Percentiles rank a stretch among this genome's conserved stretches.
Conservation (phyloP, 2,797 vertebrate species). For the Enteromius anoplus region DNA sequence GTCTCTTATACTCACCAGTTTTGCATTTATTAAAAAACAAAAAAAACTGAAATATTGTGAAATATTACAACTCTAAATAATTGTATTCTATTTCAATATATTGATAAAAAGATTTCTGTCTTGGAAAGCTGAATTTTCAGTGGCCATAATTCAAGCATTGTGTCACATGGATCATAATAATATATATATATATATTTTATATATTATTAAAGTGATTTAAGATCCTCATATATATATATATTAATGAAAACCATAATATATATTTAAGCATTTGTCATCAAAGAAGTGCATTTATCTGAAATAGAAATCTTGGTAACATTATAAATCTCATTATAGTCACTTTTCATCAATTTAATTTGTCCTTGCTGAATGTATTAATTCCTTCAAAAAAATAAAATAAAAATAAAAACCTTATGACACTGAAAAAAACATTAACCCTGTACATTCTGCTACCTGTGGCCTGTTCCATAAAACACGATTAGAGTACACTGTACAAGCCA, state of each 20-base stretch:
- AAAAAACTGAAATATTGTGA: background rate
- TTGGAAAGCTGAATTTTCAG: background rate
- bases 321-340: background rate
- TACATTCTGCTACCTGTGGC: background rate
- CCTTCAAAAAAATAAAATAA: background rate
- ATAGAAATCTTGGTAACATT: background rate
- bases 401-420: background rate
- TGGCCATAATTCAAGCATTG: background rate
- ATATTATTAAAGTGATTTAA: too few relatives aligned
- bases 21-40: background rate
- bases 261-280: background rate
- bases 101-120: background rate
- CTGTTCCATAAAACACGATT: too few relatives aligned
- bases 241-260: background rate
- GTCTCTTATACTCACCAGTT: background rate
- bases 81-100: background rate
- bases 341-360: background rate
- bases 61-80: background rate
- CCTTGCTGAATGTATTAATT: background rate
- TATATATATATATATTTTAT: too few relatives aligned
- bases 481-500: too few relatives aligned
- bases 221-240: too few relatives aligned
- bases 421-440: background rate
- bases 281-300: background rate
- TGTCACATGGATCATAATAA: background rate